Conservation (phyloP, 2,888 invertebrate species). For the Hyposoter didymator region DNA sequence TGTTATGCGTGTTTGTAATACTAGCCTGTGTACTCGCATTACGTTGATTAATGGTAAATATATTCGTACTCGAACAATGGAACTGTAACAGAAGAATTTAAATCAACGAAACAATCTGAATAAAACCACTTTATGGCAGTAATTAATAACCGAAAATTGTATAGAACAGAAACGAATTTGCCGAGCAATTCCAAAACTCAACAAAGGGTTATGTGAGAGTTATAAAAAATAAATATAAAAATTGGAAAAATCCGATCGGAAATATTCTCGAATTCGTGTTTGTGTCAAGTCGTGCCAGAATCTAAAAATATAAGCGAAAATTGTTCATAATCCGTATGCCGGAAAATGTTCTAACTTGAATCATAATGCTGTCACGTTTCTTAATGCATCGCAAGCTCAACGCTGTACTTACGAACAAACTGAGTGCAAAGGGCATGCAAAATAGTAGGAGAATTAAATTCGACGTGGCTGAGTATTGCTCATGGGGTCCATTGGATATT, state of each 20-base stretch:
- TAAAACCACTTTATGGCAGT: background rate
- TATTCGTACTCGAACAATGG: background rate
- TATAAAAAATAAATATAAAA: background rate
- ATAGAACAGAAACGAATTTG: background rate
- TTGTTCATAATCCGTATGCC: background rate
- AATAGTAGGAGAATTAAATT: constrained; percentile 46
- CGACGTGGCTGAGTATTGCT: constrained; percentile 28
- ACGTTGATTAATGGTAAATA: constrained; percentile 22
- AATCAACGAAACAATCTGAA: background rate
- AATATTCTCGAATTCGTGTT: background rate
- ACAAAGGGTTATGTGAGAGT: background rate
- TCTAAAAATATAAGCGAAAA: background rate
- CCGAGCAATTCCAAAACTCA: background rate
- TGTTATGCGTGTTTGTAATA: constrained; percentile 9
- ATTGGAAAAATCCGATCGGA: background rate
- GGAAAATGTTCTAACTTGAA: background rate
- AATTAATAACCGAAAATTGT: background rate
- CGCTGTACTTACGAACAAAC: background rate
- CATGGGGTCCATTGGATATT: constrained; percentile 37
- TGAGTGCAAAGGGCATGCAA: constrained; percentile 11
- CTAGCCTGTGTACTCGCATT: background rate
- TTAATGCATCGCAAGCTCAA: background rate
- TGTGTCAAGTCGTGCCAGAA: background rate
- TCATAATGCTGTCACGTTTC: background rate
- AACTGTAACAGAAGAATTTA: background rate